phyloP scores from a whole-genome alignment of 2,888 invertebrate genomes.

The Anarsia innoxiella region DNA sequence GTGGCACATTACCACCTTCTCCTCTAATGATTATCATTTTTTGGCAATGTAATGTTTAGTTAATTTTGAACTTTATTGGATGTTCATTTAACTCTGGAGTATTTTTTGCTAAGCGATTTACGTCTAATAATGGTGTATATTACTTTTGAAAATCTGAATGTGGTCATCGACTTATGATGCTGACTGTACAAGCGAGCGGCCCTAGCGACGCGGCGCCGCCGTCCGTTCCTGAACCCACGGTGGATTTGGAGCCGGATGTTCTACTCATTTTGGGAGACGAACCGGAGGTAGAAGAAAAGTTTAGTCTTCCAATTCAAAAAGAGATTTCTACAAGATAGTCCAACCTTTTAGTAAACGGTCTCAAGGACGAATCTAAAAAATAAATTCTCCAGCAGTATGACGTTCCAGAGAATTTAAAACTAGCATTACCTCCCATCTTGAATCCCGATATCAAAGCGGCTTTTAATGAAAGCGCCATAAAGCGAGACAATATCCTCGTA shows the following conservation, averaged over 20 bases:
- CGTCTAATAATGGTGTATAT: too few relatives aligned
- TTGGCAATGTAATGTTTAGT: too few relatives aligned
- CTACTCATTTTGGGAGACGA: neutral
- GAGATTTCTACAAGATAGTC: neutral
- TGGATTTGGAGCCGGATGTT: neutral
- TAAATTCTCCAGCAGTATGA: too few relatives aligned
- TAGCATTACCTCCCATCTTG: neutral
- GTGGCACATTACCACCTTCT: slow-evolving; percentile 12
- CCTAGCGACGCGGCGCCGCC: too few relatives aligned
- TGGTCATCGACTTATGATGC: too few relatives aligned
- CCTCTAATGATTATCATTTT: neutral
- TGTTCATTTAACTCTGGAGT: too few relatives aligned
- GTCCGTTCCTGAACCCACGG: too few relatives aligned
- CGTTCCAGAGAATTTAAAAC: neutral
- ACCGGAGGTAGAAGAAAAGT: neutral
- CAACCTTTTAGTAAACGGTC: neutral
- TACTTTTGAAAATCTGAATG: too few relatives aligned
- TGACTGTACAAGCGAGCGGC: too few relatives aligned
- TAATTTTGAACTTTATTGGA: too few relatives aligned
- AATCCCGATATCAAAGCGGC: slow-evolving; percentile 1
- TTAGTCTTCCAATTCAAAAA: neutral
- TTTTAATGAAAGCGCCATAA: neutral
- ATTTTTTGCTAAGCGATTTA: too few relatives aligned
- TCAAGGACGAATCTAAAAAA: neutral
- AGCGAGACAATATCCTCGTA: neutral